A percentile compares a stretch with the other conserved stretches of the same genome.
These are phyloP conservation scores for Sialia sialis DNA, from an alignment of 2,113 vertebrate species.

Conservation along the genomic window DNA sequence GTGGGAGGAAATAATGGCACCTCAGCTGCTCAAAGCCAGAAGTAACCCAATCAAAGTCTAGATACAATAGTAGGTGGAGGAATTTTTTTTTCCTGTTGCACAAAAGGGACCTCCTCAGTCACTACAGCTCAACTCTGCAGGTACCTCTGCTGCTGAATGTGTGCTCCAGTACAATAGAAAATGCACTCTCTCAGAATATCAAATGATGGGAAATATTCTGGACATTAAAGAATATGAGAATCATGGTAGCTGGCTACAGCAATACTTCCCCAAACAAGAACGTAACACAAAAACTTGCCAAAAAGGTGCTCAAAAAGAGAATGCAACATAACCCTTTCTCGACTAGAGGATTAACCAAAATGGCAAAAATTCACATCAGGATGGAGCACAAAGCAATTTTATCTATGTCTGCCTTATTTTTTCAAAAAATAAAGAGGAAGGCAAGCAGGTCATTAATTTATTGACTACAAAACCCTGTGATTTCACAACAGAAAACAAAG, in stretches of 20 bases:
- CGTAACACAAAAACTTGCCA: neutral
- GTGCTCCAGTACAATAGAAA: neutral
- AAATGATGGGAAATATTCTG: neutral
- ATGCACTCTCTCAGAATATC: neutral
- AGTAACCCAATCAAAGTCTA: neutral
- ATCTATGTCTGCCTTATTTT: neutral
- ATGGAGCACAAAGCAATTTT: neutral
- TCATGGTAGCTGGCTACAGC: neutral
- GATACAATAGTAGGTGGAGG: neutral
- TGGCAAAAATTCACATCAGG: rapidly evolving
- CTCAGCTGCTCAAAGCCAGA: neutral
- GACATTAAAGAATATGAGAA: neutral
- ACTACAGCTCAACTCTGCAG: neutral
- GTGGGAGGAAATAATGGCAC: neutral
- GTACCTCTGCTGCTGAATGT: neutral
- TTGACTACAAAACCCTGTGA: neutral
- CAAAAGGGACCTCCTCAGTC: neutral
- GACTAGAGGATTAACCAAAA: neutral
- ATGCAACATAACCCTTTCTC: neutral
- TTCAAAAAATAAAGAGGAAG: neutral
- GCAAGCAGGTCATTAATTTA: neutral
- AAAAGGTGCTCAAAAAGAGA: neutral
- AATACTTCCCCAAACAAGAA: neutral
- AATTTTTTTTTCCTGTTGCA: neutral
- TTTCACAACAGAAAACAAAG: neutral